Base-by-base conservation (phyloP, 2,888 invertebrate genomes). In the Archips crataeganus region DNA sequence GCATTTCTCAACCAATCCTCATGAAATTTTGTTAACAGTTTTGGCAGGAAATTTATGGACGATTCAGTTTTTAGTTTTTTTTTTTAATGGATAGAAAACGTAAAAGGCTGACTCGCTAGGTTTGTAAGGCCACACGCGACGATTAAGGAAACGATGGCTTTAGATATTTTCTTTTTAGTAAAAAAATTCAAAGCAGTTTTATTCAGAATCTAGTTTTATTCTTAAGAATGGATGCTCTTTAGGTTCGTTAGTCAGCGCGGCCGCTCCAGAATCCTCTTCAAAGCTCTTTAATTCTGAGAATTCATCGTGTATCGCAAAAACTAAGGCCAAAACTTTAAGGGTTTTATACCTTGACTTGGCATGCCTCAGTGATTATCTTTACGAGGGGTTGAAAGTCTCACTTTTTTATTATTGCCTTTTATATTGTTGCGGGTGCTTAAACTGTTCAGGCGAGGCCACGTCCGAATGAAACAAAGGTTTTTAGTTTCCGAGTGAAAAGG, bases 331-430 rank as follows among this genome's bases (percentile, higher is more conserved):
- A 78, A 77, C 54, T 75, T 72, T 78, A 77, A 79, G 82, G 82
- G 76, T 81, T 23, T 23, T 80, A 82, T 81, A 88, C 86, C 81
- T 82, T 84, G 86, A 85, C 83, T 86, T 81, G 81, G 82, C 83
- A 81, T 81, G 81, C 85, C 85, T 82, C 76, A 85, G 88, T 90
- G 90, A 91, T 91, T 91, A 92, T 92, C 90, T 91, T 91, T 91
- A 92, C 87, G 91, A 92, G 90, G 91, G 90, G 90, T 88, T 92
- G 88, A 91, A 89, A 91, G 89, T 90, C 87, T 85, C 89, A 86
- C 84, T 90, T 91, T 90, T 90, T 87, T 91, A 87, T 89, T 90
- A 90, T 90, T 87, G 85, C 87, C 84, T 84, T 88, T 88, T 88
- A 89, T 87, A 86, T 88, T 88, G 85, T 87, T 81, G 74, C 82